Evolutionary conservation across 2,888 invertebrate species (phyloP), one percentile per base, ranked within the genome.

Genomic region (Parapristionchus giblindavisi): DNA sequence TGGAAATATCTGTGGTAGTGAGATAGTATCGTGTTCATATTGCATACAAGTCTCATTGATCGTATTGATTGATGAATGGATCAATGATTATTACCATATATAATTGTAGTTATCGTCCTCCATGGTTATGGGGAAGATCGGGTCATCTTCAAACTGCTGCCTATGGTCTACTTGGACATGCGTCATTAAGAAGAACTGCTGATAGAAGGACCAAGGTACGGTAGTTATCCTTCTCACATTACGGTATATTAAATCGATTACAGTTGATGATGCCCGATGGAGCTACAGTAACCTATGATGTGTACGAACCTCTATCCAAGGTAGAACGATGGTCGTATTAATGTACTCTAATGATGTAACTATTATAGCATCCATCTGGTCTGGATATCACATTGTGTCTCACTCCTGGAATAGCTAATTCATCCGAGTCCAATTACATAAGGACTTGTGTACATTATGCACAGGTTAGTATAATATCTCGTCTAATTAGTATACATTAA

Each of bases 61-160:
- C 21, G 52, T 5, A 52, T 21, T n/a, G 52, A 21, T 21, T 52
- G 24, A 8, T 21, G 21, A 48, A 48, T 14, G 11, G 48, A 48
- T 11, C 21, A 48, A 11, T 14, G 48, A 48, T 11, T 48, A 48
- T 48, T 14, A 21, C 11, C 11, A 48, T 11, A 48, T 14, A 48
- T 21, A 17, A 4, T 77, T 78, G 54, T 51, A 84, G 84, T 3
- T 84, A 85, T 65, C 71, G 76, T 48, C 83, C 84, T 27, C 83
- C 84, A 3, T 43, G 75, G 81, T 89, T 96, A 83, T 96, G 96
- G 96, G 96, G 96, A 76, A 94, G 94, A 89, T 95, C 94, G 89
- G 96, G 96, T 17, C 96, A 96, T 89, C 92, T 96, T 29, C 96
- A 96, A 89, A 96, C 96, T 1, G 93, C 95, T 77, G 90, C 95